These are phyloP conservation scores for Drosophila kokeensis DNA, from an alignment of 2,888 invertebrate species.

Conservation along the genomic window DNA sequence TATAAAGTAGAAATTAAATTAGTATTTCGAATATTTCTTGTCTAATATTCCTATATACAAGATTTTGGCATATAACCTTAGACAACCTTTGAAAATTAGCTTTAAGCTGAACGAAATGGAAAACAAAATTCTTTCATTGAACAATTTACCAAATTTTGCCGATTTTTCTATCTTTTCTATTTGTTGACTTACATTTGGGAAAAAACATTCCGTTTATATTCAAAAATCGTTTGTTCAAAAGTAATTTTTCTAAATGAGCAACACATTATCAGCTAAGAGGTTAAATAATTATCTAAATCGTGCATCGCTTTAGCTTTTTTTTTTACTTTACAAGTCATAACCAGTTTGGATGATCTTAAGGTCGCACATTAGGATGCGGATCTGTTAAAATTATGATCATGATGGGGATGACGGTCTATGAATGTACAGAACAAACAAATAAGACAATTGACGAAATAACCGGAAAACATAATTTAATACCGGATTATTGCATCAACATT, in stretches of 20 bases:
- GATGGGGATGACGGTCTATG: not conserved
- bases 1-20: not conserved
- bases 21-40: not conserved
- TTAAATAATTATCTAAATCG: not conserved
- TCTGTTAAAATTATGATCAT: not conserved
- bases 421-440: slow-evolving; percentile 4
- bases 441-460: slow-evolving; percentile 18
- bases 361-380: slow-evolving; percentile 8
- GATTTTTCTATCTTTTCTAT: not conserved
- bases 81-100: not conserved
- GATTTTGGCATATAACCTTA: not conserved
- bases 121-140: not conserved
- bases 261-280: not conserved
- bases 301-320: not conserved
- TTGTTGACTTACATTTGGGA: not conserved
- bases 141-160: not conserved
- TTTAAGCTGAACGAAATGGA: not conserved
- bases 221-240: not conserved
- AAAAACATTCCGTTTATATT: not conserved
- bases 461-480: slow-evolving; percentile 31
- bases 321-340: not conserved
- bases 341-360: not conserved
- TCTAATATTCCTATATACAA: not conserved
- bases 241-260: not conserved
- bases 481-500: slow-evolving; percentile 53